Evolutionary conservation across 2,113 vertebrate genomes (phyloP).

Genomic region (Melanerpes formicivorus): DNA sequence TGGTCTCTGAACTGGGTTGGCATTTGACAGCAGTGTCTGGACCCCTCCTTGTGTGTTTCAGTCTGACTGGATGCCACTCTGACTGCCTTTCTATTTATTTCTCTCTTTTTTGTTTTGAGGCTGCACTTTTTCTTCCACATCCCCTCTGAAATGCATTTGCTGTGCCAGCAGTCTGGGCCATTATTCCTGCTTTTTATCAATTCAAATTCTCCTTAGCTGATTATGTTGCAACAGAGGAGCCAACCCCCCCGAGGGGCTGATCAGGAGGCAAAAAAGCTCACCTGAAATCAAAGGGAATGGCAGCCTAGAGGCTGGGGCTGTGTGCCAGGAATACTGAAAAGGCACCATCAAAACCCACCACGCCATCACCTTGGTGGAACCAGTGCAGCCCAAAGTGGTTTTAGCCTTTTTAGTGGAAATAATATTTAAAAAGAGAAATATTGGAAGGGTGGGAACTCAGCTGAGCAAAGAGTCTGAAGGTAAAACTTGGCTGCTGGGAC

Average conservation of each 20-base stretch:
- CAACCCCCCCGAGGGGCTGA: neutral
- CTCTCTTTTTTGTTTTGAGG: neutral
- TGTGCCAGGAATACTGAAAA: conserved; percentile 41
- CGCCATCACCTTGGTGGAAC: neutral
- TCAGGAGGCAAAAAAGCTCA: conserved; percentile 32
- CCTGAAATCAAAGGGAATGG: conserved; percentile 43
- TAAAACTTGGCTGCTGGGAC: conserved; percentile 15
- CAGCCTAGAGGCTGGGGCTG: conserved; percentile 5
- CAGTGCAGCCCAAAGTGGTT: conserved; percentile 5
- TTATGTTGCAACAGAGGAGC: neutral
- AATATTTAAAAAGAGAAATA: conserved; percentile 34
- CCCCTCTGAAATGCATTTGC: neutral
- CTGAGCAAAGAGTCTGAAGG: conserved; percentile 14
- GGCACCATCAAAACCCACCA: conserved; percentile 13
- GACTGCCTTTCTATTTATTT: neutral
- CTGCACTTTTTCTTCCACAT: neutral
- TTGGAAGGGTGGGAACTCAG: neutral
- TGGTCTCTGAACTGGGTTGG: neutral
- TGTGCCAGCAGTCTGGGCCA: neutral
- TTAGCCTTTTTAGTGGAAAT: conserved; percentile 50
- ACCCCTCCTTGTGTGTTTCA: neutral
- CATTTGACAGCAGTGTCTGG: neutral
- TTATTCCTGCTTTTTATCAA: conserved; percentile 19
- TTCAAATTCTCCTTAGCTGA: conserved; percentile 31
- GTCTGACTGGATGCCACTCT: neutral